Evolutionary conservation across 1,140 invertebrate genomes (phyloP).

Genomic region (Trypoxylus dichotomus): DNA sequence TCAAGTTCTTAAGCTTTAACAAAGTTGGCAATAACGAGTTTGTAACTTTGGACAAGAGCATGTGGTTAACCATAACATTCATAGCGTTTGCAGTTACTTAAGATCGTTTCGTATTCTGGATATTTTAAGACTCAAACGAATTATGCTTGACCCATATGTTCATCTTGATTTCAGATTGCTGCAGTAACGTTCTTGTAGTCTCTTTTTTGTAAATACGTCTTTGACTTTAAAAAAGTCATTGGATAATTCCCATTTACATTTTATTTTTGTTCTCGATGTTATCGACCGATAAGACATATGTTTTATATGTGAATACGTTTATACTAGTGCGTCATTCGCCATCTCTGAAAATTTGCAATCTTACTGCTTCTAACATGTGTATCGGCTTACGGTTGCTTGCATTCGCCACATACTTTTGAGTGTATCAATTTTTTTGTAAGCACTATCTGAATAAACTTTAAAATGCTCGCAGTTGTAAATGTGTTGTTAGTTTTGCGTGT

Average conservation of each 20-base stretch:
- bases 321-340: neutral
- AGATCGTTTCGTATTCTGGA: too few relatives aligned
- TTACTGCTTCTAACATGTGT: neutral
- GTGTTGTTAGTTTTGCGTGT: constrained; percentile 12
- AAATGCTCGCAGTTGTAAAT: neutral
- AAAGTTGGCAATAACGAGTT: too few relatives aligned
- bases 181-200: too few relatives aligned
- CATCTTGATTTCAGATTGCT: too few relatives aligned
- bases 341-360: constrained; percentile 16
- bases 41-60: too few relatives aligned
- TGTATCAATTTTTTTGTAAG: constrained; percentile 1
- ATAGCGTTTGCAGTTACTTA: too few relatives aligned
- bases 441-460: neutral
- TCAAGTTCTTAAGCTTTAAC: too few relatives aligned
- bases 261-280: neutral
- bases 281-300: neutral
- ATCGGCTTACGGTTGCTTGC: neutral
- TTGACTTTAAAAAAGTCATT: neutral
- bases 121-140: too few relatives aligned
- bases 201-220: neutral
- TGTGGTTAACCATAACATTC: too few relatives aligned
- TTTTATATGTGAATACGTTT: neutral
- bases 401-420: neutral
- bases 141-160: neutral
- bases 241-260: neutral